Conservation (phyloP, 2,113 vertebrate genomes). For the Miniopterus natalensis region DNA sequence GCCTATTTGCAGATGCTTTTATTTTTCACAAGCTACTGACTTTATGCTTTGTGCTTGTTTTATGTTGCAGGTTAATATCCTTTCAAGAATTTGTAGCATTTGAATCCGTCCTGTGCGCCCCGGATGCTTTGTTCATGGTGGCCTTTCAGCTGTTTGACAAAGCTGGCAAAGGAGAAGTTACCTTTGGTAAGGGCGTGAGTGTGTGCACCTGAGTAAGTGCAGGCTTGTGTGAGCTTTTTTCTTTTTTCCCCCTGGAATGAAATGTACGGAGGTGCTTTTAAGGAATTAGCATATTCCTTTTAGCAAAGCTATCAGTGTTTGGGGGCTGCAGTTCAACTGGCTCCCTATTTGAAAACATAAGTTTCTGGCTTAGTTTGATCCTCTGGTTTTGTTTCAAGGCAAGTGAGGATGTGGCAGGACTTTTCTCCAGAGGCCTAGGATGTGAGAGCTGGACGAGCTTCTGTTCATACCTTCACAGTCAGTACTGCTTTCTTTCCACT, state of each 20-base stretch:
- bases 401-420: neutral
- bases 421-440: neutral
- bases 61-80: conserved; percentile 91
- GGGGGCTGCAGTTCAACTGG: neutral
- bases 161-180: conserved; percentile 92
- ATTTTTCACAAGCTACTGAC: conserved; percentile 60
- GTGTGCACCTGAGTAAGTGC: neutral
- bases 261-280: neutral
- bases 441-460: neutral
- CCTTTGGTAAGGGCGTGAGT: conserved; percentile 89
- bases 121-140: conserved; percentile 93
- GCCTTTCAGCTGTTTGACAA: conserved; percentile 96
- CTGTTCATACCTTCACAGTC: neutral
- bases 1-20: conserved; percentile 43
- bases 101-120: conserved; percentile 93
- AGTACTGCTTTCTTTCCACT: neutral
- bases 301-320: neutral
- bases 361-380: neutral
- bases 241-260: neutral
- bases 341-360: neutral
- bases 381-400: neutral
- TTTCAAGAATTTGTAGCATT: conserved; percentile 95
- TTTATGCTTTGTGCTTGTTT: conserved; percentile 72
- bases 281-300: conserved; percentile 11
- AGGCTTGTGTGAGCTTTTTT: too few relatives aligned